Conservation (phyloP, 2,113 vertebrate species). For the Eudyptes chrysolophus region DNA sequence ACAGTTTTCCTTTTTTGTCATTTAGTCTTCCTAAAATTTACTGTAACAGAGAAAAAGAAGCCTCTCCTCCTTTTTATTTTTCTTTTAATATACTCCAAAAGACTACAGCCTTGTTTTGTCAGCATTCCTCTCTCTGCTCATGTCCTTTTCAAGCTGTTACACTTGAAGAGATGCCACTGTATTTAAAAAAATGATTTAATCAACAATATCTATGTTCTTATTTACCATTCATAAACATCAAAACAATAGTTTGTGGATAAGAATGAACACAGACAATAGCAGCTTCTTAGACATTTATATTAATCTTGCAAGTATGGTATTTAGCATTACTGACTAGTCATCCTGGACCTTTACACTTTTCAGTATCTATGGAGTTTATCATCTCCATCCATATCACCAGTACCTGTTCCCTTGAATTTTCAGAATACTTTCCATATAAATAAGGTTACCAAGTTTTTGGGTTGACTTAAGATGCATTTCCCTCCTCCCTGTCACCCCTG, state of each 20-base stretch:
- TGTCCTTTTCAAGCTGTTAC: not conserved
- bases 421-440: not conserved
- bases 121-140: not conserved
- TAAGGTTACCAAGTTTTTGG: not conserved
- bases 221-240: constrained; percentile 7
- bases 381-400: not conserved
- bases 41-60: not conserved
- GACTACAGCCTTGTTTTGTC: not conserved
- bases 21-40: not conserved
- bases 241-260: not conserved
- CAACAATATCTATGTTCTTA: not conserved
- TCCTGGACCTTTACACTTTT: not conserved
- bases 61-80: not conserved
- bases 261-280: not conserved
- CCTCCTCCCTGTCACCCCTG: not conserved
- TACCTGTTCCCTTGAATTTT: not conserved
- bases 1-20: not conserved
- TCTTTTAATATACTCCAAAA: not conserved
- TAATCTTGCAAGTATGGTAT: not conserved
- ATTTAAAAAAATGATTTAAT: not conserved
- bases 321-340: not conserved
- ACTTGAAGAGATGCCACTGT: not conserved
- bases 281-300: not conserved
- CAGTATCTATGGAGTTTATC: not conserved
- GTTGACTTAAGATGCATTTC: not conserved